These are phyloP conservation scores for Synanthedon formicaeformis DNA, from an alignment of 2,888 invertebrate species.

Conservation along the genomic window DNA sequence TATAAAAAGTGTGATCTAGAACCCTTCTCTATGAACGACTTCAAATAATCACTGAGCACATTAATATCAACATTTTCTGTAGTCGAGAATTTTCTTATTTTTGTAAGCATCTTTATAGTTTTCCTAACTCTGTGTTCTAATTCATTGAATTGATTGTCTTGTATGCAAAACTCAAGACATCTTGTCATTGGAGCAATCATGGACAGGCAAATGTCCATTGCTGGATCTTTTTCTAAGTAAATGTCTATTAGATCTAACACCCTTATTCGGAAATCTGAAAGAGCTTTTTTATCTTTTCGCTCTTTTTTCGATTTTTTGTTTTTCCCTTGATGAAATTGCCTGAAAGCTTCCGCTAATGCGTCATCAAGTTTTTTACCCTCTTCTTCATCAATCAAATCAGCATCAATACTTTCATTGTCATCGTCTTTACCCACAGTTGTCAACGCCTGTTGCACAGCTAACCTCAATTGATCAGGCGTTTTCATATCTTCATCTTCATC, in stretches of 20 bases:
- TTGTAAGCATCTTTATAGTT: slow-evolving; percentile 72
- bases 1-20: slow-evolving; percentile 72
- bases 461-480: slow-evolving; percentile 76
- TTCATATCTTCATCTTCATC: slow-evolving; percentile 73
- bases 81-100: slow-evolving; percentile 72
- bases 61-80: slow-evolving; percentile 66
- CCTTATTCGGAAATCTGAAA: slow-evolving; percentile 79
- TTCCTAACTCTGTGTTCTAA: slow-evolving; percentile 73
- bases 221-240: slow-evolving; percentile 77
- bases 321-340: slow-evolving; percentile 68
- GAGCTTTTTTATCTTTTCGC: slow-evolving; percentile 73
- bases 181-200: slow-evolving; percentile 77
- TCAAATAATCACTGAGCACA: slow-evolving; percentile 65
- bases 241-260: slow-evolving; percentile 82
- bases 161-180: slow-evolving; percentile 77
- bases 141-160: slow-evolving; percentile 76
- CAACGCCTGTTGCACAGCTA: slow-evolving; percentile 79
- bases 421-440: slow-evolving; percentile 70
- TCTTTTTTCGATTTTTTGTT: slow-evolving; percentile 65
- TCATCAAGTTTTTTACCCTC: slow-evolving; percentile 80
- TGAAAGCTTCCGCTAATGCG: slow-evolving; percentile 81
- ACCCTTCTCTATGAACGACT: slow-evolving; percentile 73
- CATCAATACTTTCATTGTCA: slow-evolving; percentile 78
- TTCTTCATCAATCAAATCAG: slow-evolving; percentile 80
- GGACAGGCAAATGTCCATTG: slow-evolving; percentile 75